A percentile compares a stretch with the other conserved stretches of the same genome.
These are phyloP conservation scores for Alectoris magna DNA, from an alignment of 2,797 vertebrate species.

Conservation along the genomic window DNA sequence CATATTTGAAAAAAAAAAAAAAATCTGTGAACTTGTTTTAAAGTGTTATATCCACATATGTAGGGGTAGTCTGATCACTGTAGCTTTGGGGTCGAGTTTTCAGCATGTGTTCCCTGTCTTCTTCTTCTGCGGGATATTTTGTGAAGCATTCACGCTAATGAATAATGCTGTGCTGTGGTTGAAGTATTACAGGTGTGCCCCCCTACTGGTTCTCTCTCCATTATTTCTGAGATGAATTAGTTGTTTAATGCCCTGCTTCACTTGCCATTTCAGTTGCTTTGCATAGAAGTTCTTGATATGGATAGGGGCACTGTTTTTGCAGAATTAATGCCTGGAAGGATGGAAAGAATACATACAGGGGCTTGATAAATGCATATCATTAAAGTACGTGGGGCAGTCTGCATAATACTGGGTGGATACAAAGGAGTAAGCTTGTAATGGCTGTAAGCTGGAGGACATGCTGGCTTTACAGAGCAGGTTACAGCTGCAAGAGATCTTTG, in stretches of 20 bases:
- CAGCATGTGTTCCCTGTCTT: not conserved
- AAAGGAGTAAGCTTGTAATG: not conserved
- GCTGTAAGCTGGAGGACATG: not conserved
- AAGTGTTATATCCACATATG: not conserved
- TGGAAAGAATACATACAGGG: not conserved
- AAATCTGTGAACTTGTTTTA: not conserved
- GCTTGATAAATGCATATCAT: not conserved
- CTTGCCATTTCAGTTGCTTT: not conserved
- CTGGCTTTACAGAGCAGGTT: not conserved
- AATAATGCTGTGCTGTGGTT: not conserved
- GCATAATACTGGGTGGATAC: accelerated
- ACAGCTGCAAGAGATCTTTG: not conserved
- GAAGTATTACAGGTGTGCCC: not conserved
- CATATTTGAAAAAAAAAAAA: not conserved
- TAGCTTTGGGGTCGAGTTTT: not conserved
- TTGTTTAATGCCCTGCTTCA: not conserved
- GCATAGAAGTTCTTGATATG: not conserved
- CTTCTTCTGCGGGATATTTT: not conserved
- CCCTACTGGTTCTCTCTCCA: not conserved
- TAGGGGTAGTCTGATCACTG: not conserved
- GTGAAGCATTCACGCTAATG: not conserved
- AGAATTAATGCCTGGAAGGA: not conserved
- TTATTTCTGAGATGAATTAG: not conserved
- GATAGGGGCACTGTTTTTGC: not conserved
- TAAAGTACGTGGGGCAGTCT: not conserved